phyloP scores from a whole-genome alignment of 2,888 invertebrate genomes.

The Sepiola atlantica region DNA sequence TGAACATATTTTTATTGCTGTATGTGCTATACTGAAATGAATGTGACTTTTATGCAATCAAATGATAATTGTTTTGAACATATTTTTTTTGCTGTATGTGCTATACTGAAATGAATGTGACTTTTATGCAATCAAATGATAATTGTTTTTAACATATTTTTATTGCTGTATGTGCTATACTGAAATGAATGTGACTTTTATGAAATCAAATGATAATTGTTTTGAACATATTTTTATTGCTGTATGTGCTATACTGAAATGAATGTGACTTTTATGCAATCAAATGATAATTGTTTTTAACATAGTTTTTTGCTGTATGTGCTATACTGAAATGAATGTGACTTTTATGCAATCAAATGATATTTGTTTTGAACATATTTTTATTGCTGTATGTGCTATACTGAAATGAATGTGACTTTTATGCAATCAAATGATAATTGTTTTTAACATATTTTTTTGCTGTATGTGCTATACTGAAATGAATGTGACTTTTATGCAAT shows the following conservation, averaged over 20 bases:
- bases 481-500: accelerated
- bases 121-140: background rate
- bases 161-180: background rate
- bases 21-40: background rate
- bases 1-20: background rate
- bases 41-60: background rate
- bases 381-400: background rate
- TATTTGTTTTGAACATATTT: background rate
- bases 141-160: background rate
- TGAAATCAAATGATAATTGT: background rate
- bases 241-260: background rate
- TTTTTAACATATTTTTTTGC: background rate
- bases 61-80: background rate
- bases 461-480: background rate
- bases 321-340: background rate
- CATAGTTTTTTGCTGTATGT: background rate
- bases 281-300: background rate
- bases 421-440: background rate
- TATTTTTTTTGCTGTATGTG: background rate
- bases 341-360: background rate
- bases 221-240: background rate
- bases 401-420: background rate
- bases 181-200: background rate
- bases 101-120: background rate
- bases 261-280: accelerated